A percentile compares a stretch with the other conserved stretches of the same genome.
phyloP scores from a whole-genome alignment of 2,888 invertebrate genomes.

The Venustoraphidia nigricollis region DNA sequence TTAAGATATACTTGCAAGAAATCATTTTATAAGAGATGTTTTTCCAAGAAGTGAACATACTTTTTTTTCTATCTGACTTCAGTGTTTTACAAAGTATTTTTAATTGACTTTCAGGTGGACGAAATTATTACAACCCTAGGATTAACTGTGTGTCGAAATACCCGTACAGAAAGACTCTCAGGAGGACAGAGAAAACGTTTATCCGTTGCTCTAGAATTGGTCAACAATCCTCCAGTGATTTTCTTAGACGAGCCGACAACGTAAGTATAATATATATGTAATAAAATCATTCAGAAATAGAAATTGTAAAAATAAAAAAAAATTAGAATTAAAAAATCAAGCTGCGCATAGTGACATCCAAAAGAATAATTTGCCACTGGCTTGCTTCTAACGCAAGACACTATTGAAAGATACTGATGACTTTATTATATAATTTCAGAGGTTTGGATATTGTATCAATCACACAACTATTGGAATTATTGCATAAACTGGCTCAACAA shows the following conservation, averaged over 20 bases:
- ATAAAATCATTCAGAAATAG: too few relatives aligned
- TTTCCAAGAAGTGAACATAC: too few relatives aligned
- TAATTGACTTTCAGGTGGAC: constrained; percentile 37
- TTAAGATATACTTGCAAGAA: too few relatives aligned
- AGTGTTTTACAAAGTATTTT: neutral
- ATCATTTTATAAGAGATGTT: too few relatives aligned
- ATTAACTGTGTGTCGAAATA: constrained; percentile 45
- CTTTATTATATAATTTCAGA: constrained; percentile 24
- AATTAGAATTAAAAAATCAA: too few relatives aligned
- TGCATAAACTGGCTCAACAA: constrained; percentile 40
- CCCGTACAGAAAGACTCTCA: constrained; percentile 48
- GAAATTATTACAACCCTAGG: constrained; percentile 59
- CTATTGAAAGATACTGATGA: too few relatives aligned
- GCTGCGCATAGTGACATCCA: neutral
- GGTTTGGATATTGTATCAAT: constrained; percentile 62
- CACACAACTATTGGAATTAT: constrained; percentile 46
- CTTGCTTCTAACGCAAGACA: too few relatives aligned
- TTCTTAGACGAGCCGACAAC: constrained; percentile 72
- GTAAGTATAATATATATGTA: constrained; percentile 34
- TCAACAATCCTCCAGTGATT: constrained; percentile 70
- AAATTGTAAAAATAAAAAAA: too few relatives aligned
- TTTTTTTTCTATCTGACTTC: neutral
- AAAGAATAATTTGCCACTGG: too few relatives aligned
- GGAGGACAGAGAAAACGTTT: constrained; percentile 67
- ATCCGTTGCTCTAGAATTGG: constrained; percentile 60